Conservation (phyloP, 2,797 vertebrate species). For the Squalus acanthias region DNA sequence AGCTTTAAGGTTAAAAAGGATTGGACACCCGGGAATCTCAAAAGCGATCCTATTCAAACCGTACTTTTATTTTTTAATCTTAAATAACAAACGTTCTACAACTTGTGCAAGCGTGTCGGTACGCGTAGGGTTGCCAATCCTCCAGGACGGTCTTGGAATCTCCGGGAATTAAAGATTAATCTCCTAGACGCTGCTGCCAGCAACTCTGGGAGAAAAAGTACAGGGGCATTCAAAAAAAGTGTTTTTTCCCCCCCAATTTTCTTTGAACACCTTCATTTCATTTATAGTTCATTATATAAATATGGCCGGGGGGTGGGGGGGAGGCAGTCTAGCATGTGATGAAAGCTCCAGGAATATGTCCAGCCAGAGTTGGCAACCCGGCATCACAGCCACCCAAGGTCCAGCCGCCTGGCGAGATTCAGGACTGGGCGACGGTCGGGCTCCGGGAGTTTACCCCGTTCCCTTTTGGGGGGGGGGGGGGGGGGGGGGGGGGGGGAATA, state of each 20-base stretch:
- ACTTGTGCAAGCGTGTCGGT: not conserved
- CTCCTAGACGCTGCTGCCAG: not conserved
- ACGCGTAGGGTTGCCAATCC: not conserved
- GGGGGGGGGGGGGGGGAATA: not conserved
- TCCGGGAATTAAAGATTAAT: not conserved
- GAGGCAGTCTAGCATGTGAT: not conserved
- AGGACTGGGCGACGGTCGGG: not conserved
- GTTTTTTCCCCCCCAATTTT: not conserved
- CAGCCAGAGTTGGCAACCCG: not conserved
- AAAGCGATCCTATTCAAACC: not conserved
- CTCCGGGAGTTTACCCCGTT: not conserved
- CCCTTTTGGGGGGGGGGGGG: not conserved
- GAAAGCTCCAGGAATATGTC: not conserved
- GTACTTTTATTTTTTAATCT: too few relatives aligned
- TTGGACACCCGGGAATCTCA: not conserved
- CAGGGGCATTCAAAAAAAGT: too few relatives aligned
- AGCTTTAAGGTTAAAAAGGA: too few relatives aligned
- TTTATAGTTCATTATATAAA: not conserved
- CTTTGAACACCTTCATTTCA: not conserved
- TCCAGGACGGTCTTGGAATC: not conserved
- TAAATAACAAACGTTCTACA: not conserved
- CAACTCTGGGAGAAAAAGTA: not conserved
- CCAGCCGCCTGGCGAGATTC: not conserved
- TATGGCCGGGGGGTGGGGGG: not conserved
- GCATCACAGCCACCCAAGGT: not conserved